Conservation (phyloP, 35 echinoderm and acorn worm species). For the Lytechinus variegatus region DNA sequence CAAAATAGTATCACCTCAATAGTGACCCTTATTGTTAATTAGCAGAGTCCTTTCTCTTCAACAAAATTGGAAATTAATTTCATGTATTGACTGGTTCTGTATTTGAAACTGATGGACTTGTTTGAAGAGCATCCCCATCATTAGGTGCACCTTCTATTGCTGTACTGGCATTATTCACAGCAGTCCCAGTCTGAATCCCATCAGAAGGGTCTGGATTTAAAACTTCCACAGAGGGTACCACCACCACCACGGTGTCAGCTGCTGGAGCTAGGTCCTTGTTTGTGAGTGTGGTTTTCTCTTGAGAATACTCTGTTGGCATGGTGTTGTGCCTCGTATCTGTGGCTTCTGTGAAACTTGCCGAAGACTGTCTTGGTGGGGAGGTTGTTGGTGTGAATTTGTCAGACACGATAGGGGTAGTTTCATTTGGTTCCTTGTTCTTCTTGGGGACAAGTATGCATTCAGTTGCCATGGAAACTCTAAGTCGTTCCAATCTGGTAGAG, state of each 20-base stretch:
- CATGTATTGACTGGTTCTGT: background rate
- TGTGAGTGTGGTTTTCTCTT: background rate
- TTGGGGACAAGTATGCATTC: background rate
- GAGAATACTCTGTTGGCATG: background rate
- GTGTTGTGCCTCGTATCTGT: background rate
- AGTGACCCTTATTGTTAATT: background rate
- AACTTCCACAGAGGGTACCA: too few species aligned
- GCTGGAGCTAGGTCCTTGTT: background rate
- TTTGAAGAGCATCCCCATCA: background rate
- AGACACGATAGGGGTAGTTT: background rate
- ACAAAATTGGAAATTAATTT: background rate
- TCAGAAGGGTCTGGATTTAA: too few species aligned
- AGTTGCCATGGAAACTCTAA: conserved; percentile 51
- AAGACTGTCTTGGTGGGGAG: background rate
- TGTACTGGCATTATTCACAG: background rate
- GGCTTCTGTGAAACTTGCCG: background rate
- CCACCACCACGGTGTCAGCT: background rate
- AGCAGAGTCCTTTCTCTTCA: background rate
- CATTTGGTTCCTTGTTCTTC: background rate
- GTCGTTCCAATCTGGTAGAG: conserved; percentile 42
- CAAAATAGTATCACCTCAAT: too few species aligned
- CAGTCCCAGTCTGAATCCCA: too few species aligned
- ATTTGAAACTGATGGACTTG: background rate
- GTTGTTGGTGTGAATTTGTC: background rate
- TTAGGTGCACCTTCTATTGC: background rate